Evolutionary conservation across 2,797 vertebrate species (phyloP).

Genomic region (Tamandua tetradactyla): DNA sequence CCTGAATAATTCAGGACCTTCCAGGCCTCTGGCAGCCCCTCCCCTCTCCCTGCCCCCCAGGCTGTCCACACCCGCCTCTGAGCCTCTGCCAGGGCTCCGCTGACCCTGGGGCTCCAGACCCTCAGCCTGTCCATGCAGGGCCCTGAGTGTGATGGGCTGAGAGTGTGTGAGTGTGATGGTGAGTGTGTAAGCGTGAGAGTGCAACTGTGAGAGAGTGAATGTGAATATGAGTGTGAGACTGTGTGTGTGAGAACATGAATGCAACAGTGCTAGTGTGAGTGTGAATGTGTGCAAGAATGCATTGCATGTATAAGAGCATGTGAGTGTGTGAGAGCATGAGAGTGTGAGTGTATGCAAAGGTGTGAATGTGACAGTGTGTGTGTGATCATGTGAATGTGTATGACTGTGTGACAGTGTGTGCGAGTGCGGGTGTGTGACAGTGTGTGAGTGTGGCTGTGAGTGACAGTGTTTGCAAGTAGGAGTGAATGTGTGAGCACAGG

Average conservation of each 20-base stretch:
- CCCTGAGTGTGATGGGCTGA: background rate
- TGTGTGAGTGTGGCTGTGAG: background rate
- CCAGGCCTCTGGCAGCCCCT: slow-evolving; percentile 48
- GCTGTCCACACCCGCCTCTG: slow-evolving; percentile 32
- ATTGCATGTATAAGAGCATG: too few relatives aligned
- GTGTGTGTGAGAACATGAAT: background rate
- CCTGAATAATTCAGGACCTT: slow-evolving; percentile 75
- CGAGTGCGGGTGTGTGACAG: background rate
- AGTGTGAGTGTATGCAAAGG: too few relatives aligned
- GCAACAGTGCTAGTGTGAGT: background rate
- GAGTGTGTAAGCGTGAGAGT: too few relatives aligned
- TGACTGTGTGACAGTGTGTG: background rate
- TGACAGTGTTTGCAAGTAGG: background rate
- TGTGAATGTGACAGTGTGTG: background rate
- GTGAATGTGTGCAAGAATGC: background rate
- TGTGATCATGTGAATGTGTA: background rate
- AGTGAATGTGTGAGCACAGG: background rate
- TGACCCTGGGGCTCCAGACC: background rate
- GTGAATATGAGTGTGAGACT: background rate
- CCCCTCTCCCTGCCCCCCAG: background rate
- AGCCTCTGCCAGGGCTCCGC: slow-evolving; percentile 20
- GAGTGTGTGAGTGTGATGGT: background rate
- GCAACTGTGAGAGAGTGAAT: background rate
- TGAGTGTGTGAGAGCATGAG: background rate
- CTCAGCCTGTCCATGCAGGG: background rate